Base-by-base conservation (phyloP, 2,888 invertebrate genomes). In the Meteorus colon region DNA sequence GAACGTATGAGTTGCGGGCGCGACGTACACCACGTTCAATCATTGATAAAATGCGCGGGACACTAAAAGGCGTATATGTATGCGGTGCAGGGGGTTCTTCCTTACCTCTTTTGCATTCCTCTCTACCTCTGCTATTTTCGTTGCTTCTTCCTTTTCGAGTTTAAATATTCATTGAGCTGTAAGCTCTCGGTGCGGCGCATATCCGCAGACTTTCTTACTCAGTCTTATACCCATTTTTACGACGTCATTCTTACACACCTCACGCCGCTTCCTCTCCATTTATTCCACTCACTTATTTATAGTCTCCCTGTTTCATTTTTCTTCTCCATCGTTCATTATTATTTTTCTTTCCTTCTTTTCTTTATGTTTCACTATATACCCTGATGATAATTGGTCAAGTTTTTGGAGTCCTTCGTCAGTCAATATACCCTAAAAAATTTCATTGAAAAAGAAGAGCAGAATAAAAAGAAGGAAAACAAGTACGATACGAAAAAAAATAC, bases 41-140 rank as follows among this genome's bases (percentile, higher is more conserved):
- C 83, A 84, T 83, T 85, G 84, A 86, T 86, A 85, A 85, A 85
- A 86, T 83, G 81, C 82, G 83, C 82, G 83, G 55, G 55, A 55
- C 84, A 84, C 84, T 80, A 83, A 81, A 82, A 83, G 81, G 48
- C n/a, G 48, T 48, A 48, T 48, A 19, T 55, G 55, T 55, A 55
- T 55, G 55, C 55, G 19, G 10, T 55, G 19, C 55, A 19, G 6
- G 55, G 55, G 55, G 19, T 51, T 51, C 5, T 19, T 5, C 51
- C 51, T 12, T 45, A 12, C 12, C 6, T 48, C 55, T 19, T 6
- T 19, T 19, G 2, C 55, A 8, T 19, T 19, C 19, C 55, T 19
- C 24, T 12, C 19, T 19, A 80, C 80, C 77, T 78, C 75, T n/a
- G 4, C 55, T 19, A 19, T 55, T 19, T 48, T 37, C 55, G 77